These are phyloP conservation scores for Eupithecia tripunctaria DNA, from an alignment of 2,888 invertebrate species.

Conservation along the genomic window DNA sequence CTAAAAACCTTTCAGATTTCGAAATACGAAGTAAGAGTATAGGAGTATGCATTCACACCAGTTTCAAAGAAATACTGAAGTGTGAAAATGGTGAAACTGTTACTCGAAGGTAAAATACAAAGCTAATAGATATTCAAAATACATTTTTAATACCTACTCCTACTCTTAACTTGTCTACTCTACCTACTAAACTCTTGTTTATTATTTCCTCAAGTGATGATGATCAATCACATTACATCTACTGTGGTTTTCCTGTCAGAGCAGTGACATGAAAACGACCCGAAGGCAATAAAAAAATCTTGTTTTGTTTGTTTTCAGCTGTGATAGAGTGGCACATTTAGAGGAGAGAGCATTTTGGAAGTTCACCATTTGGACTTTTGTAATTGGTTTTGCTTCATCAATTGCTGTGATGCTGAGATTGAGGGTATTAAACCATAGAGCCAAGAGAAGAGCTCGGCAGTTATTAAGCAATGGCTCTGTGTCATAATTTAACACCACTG, in stretches of 20 bases:
- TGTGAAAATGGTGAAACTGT: conserved; percentile 93
- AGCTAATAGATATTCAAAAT: background rate
- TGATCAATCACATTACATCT: too few species aligned
- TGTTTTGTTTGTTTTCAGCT: conserved; percentile 83
- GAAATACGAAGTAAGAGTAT: conserved; percentile 93
- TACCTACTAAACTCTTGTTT: too few species aligned
- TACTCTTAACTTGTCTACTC: too few species aligned
- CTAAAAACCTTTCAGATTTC: conserved; percentile 80
- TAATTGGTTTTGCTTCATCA: conserved; percentile 86
- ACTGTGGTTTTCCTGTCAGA: too few species aligned
- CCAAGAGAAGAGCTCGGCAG: conserved; percentile 88
- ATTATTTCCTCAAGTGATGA: too few species aligned
- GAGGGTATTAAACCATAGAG: conserved; percentile 87
- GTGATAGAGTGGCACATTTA: conserved; percentile 92
- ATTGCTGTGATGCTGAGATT: conserved; percentile 87
- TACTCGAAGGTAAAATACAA: conserved; percentile 86
- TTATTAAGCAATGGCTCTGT: conserved; percentile 87
- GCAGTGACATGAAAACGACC: too few species aligned
- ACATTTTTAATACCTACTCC: background rate
- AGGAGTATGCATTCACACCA: conserved; percentile 92
- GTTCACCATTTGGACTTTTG: conserved; percentile 89
- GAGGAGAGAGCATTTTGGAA: conserved; percentile 94
- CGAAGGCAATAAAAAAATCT: background rate
- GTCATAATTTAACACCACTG: conserved; percentile 38
- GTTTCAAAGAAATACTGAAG: conserved; percentile 92